phyloP scores from a whole-genome alignment of 2,113 vertebrate species.

The Neomonachus schauinslandi region DNA sequence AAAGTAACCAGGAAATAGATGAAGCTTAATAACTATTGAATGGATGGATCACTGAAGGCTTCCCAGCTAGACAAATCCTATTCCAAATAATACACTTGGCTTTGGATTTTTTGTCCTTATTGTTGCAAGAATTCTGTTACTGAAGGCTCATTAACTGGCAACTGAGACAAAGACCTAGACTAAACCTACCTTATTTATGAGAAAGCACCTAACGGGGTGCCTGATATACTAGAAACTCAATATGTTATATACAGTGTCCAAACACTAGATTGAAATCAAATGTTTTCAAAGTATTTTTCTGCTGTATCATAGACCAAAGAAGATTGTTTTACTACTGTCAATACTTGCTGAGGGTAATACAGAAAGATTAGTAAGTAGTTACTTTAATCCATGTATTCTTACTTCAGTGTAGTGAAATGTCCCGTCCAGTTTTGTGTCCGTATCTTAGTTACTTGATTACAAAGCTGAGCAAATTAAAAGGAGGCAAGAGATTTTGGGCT shows the following conservation, averaged over 20 bases:
- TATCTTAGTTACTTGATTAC: constrained; percentile 39
- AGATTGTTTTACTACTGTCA: not conserved
- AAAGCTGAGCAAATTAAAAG: not conserved
- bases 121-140: not conserved
- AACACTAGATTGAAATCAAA: not conserved
- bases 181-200: not conserved
- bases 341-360: not conserved
- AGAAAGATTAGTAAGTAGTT: not conserved
- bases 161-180: not conserved
- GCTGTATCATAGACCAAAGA: not conserved
- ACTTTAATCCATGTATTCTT: constrained; percentile 10
- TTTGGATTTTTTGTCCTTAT: not conserved
- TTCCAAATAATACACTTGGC: not conserved
- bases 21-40: not conserved
- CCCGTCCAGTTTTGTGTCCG: not conserved
- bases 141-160: not conserved
- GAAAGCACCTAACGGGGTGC: not conserved
- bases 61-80: not conserved
- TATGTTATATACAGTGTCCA: not conserved
- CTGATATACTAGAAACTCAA: not conserved
- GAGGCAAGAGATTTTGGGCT: not conserved
- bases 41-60: not conserved
- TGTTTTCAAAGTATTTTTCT: constrained; percentile 6
- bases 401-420: not conserved
- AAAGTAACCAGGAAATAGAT: not conserved